Evolutionary conservation across 2,888 invertebrate species (phyloP).

Genomic region (Pyrgus malvae): DNA sequence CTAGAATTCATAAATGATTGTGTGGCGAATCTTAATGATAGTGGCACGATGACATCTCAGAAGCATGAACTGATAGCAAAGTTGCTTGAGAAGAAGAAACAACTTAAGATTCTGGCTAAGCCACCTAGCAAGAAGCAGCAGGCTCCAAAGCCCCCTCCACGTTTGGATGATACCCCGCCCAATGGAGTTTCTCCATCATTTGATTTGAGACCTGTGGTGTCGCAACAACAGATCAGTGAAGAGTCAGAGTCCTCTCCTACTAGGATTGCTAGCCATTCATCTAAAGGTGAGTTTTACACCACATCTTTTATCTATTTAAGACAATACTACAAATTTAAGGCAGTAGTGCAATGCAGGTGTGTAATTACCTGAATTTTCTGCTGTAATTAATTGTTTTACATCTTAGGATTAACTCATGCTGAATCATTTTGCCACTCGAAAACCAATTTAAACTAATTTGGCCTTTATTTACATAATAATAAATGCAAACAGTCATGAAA

Average conservation of each 20-base stretch:
- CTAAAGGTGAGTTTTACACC: too few species aligned
- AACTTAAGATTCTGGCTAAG: slow-evolving; percentile 70
- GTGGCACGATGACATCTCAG: slow-evolving; percentile 63
- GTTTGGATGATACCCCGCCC: slow-evolving; percentile 70
- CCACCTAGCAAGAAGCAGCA: slow-evolving; percentile 61
- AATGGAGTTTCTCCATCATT: slow-evolving; percentile 75
- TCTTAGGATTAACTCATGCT: too few species aligned
- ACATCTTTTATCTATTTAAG: too few species aligned
- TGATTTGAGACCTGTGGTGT: slow-evolving; percentile 71
- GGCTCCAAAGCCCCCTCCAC: slow-evolving; percentile 71
- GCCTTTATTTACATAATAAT: too few species aligned
- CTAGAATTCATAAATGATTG: slow-evolving; percentile 87
- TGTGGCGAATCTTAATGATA: slow-evolving; percentile 81
- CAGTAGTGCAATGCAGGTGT: too few species aligned
- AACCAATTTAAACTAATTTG: too few species aligned
- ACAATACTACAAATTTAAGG: too few species aligned
- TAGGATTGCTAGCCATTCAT: slow-evolving; percentile 45
- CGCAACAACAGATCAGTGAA: slow-evolving; percentile 71
- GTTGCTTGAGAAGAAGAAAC: slow-evolving; percentile 85
- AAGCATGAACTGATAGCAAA: slow-evolving; percentile 84
- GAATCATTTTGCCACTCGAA: too few species aligned
- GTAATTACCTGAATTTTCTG: too few species aligned
- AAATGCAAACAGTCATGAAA: too few species aligned
- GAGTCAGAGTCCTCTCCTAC: slow-evolving; percentile 53
- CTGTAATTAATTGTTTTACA: too few species aligned